Conservation (phyloP, 1,140 invertebrate species). For the Bombus sylvicola region DNA sequence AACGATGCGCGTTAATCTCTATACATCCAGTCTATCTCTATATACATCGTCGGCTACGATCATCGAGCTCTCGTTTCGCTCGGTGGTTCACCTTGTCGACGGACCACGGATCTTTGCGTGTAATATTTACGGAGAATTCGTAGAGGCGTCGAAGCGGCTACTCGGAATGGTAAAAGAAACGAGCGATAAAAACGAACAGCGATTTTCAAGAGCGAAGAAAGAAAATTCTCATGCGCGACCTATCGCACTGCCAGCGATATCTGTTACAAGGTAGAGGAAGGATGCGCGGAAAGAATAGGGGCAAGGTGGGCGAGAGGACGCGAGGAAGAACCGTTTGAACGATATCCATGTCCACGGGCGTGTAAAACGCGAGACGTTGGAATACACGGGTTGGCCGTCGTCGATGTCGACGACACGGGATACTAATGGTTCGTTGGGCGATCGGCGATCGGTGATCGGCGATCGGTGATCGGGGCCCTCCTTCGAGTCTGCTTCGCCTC, state of each 20-base stretch:
- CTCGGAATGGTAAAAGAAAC: too few relatives aligned
- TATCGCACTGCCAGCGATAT: not conserved
- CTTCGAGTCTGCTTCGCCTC: constrained; percentile 24
- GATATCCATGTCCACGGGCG: constrained; percentile 45
- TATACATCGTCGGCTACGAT: fast-evolving
- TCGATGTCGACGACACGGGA: constrained; percentile 77
- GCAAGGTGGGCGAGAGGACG: not conserved
- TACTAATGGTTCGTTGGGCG: constrained; percentile 80
- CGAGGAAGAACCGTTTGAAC: not conserved
- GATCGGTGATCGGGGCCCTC: constrained; percentile 54
- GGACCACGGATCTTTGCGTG: fast-evolving
- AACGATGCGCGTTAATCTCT: too few relatives aligned
- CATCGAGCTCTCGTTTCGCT: fast-evolving
- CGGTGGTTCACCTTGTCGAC: fast-evolving
- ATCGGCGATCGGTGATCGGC: constrained; percentile 66
- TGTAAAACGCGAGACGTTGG: constrained; percentile 28
- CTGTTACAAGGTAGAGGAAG: not conserved
- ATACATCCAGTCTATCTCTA: fast-evolving
- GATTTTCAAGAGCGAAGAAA: too few relatives aligned
- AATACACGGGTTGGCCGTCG: constrained; percentile 54
- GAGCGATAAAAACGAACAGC: too few relatives aligned
- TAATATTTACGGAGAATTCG: too few relatives aligned
- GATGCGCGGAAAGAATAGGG: not conserved
- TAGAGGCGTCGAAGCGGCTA: too few relatives aligned
- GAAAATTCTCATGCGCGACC: not conserved